Conservation (phyloP, 2,113 vertebrate species). For the Crotalus helleri region DNA sequence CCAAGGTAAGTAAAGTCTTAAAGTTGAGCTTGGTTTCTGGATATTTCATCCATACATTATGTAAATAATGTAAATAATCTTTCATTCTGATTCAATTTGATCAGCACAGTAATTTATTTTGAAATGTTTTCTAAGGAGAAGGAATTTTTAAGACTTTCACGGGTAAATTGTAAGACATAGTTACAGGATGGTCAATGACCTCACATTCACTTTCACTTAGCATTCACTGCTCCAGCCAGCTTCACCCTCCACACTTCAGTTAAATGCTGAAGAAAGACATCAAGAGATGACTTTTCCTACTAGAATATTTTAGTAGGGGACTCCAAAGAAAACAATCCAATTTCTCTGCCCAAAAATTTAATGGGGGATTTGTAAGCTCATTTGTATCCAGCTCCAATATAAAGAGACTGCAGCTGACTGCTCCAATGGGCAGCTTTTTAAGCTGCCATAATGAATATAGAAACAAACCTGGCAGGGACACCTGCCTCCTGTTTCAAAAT, state of each 20-base stretch:
- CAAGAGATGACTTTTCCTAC: background rate
- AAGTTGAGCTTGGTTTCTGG: background rate
- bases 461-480: background rate
- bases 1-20: background rate
- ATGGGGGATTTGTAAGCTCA: background rate
- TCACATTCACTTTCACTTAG: background rate
- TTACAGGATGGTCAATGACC: background rate
- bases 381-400: background rate
- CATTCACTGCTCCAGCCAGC: background rate
- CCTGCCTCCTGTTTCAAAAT: background rate
- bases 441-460: background rate
- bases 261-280: background rate
- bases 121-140: background rate
- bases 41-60: background rate
- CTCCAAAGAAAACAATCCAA: background rate
- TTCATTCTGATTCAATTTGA: background rate
- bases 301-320: background rate
- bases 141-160: background rate
- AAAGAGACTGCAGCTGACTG: background rate
- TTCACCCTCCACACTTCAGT: background rate
- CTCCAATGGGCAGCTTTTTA: background rate
- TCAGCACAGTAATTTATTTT: background rate
- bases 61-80: background rate
- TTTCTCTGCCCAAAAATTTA: background rate
- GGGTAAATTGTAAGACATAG: background rate